These are phyloP conservation scores for Corvus moneduloides DNA, from an alignment of 2,113 vertebrate species.

Conservation along the genomic window DNA sequence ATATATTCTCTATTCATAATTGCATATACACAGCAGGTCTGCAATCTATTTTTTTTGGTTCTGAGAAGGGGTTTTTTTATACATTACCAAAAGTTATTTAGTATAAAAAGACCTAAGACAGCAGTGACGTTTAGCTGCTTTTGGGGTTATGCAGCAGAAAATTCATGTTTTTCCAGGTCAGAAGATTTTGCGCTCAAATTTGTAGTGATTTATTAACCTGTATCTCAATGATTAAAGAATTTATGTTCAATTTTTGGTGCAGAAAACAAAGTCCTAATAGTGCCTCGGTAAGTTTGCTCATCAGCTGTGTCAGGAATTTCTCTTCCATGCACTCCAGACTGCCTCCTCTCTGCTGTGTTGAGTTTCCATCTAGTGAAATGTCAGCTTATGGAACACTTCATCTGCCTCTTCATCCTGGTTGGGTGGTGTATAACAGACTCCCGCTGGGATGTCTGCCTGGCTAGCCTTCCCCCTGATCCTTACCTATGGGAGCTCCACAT, in stretches of 20 bases:
- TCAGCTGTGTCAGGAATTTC: not conserved
- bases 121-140: not conserved
- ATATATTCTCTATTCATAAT: slow-evolving; percentile 20
- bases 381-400: not conserved
- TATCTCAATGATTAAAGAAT: not conserved
- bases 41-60: not conserved
- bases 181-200: not conserved
- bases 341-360: not conserved
- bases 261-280: not conserved
- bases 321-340: not conserved
- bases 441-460: not conserved
- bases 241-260: not conserved
- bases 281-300: not conserved
- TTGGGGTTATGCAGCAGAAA: not conserved
- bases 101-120: not conserved
- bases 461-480: too few species aligned
- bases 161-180: not conserved
- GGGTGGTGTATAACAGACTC: not conserved
- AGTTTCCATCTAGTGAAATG: not conserved
- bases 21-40: slow-evolving; percentile 8
- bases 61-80: not conserved
- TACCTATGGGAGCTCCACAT: too few species aligned
- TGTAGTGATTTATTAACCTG: not conserved
- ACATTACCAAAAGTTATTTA: not conserved
- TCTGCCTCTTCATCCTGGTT: not conserved